Evolutionary conservation across 2,797 vertebrate genomes (phyloP).

Genomic region (Siniperca undulata): DNA sequence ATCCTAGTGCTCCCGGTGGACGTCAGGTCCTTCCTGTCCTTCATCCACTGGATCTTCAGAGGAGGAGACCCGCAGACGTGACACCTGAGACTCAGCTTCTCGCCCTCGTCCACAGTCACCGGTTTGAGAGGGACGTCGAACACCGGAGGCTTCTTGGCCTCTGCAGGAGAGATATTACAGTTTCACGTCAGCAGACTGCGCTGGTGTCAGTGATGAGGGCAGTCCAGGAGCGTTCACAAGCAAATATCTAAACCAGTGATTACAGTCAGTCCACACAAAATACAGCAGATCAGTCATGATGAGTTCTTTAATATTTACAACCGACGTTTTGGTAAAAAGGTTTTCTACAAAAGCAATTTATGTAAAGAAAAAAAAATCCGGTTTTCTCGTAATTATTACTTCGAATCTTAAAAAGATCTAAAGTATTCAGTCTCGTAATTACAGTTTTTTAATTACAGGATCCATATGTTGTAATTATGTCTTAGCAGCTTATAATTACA

Average conservation of each 20-base stretch:
- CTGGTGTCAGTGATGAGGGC: neutral
- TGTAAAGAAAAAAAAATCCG: no score
- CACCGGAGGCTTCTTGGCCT: constrained; percentile 91
- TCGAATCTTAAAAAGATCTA: no score
- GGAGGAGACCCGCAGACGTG: constrained; percentile 92
- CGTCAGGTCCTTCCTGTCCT: constrained; percentile 92
- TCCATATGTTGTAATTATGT: neutral
- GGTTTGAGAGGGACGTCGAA: constrained; percentile 93
- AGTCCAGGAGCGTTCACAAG: no score
- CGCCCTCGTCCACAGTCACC: constrained; percentile 87
- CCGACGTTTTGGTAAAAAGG: no score
- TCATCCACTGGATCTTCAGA: constrained; percentile 95
- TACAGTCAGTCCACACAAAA: no score
- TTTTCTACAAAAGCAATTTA: no score
- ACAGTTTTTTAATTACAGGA: no score
- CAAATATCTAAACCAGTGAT: neutral
- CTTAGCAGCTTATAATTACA: neutral
- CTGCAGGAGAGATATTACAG: constrained; percentile 80
- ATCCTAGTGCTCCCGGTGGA: constrained; percentile 89
- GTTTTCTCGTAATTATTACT: no score
- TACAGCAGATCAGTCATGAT: no score
- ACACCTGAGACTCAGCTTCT: constrained; percentile 90
- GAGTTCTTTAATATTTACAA: no score
- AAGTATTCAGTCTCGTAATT: no score
- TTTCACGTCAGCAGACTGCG: neutral